These are phyloP conservation scores for Harpagoxenus sublaevis DNA, from an alignment of 2,888 invertebrate species.

Conservation along the genomic window DNA sequence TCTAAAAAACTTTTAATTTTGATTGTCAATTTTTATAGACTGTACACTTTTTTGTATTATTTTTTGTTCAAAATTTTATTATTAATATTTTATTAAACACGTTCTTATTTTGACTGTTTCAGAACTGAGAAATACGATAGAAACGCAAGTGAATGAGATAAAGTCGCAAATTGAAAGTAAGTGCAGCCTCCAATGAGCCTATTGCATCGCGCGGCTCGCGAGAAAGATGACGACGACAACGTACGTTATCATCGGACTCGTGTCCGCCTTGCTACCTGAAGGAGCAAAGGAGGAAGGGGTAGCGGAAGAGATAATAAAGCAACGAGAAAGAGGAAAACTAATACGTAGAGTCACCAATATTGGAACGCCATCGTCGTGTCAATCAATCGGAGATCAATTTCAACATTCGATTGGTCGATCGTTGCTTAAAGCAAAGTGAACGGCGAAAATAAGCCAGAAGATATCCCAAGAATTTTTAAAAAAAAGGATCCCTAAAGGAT, in stretches of 20 bases:
- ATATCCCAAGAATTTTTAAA: constrained; percentile 6
- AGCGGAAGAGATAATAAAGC: constrained; percentile 53
- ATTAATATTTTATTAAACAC: constrained; percentile 39
- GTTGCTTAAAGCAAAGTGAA: constrained; percentile 46
- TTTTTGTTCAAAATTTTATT: not conserved
- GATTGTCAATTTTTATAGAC: not conserved
- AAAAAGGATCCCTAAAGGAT: constrained; percentile 19
- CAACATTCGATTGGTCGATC: constrained; percentile 53
- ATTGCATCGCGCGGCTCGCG: constrained; percentile 77
- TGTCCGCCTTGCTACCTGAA: constrained; percentile 76
- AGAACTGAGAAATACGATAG: constrained; percentile 99
- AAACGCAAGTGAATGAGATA: constrained; percentile 98
- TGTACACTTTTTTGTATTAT: not conserved
- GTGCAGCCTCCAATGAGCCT: constrained; percentile 97
- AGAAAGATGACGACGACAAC: constrained; percentile 76
- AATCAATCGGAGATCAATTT: constrained; percentile 47
- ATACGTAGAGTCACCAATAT: constrained; percentile 47
- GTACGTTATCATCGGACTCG: constrained; percentile 76
- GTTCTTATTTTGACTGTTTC: constrained; percentile 86
- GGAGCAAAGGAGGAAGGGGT: constrained; percentile 63
- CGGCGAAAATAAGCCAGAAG: constrained; percentile 36
- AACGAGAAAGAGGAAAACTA: constrained; percentile 61
- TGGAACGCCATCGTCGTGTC: constrained; percentile 45
- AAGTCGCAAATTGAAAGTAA: constrained; percentile 98
- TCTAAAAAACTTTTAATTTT: not conserved